Evolutionary conservation across 1,140 invertebrate genomes (phyloP).

Genomic region (Drosophila tropicalis): DNA sequence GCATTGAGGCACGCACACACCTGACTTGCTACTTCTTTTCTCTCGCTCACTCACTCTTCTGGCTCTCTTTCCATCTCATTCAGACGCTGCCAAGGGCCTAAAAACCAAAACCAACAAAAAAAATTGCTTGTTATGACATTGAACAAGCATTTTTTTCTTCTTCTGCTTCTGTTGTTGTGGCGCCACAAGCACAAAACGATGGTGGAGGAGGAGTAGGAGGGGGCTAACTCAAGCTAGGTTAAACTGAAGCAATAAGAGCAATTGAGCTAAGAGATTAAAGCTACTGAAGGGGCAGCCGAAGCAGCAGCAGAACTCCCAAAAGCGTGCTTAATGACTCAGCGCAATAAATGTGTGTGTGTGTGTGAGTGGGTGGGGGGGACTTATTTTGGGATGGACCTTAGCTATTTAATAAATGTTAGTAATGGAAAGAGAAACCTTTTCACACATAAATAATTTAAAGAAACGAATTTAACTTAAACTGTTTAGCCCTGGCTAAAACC

Average conservation of each 20-base stretch:
- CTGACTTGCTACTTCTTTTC: conserved; percentile 28
- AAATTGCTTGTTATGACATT: conserved; percentile 65
- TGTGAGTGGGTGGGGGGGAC: neutral
- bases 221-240: conserved; percentile 31
- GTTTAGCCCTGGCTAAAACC: neutral
- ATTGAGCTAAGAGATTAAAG: conserved; percentile 32
- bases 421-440: neutral
- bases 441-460: neutral
- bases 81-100: conserved; percentile 50
- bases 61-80: neutral
- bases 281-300: conserved; percentile 21
- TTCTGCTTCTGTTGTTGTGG: conserved; percentile 36
- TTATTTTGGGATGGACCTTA: conserved; percentile 37
- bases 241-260: conserved; percentile 29
- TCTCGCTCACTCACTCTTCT: conserved; percentile 20
- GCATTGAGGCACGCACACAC: conserved; percentile 63
- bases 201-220: conserved; percentile 38
- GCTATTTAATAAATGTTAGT: neutral
- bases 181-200: conserved; percentile 37
- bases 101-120: conserved; percentile 21
- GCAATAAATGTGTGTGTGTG: neutral
- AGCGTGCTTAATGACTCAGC: conserved; percentile 38
- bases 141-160: conserved; percentile 46
- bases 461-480: neutral
- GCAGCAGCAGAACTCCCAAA: conserved; percentile 34